phyloP scores from a whole-genome alignment of 2,888 invertebrate genomes.

The Cheiracanthium punctorium region DNA sequence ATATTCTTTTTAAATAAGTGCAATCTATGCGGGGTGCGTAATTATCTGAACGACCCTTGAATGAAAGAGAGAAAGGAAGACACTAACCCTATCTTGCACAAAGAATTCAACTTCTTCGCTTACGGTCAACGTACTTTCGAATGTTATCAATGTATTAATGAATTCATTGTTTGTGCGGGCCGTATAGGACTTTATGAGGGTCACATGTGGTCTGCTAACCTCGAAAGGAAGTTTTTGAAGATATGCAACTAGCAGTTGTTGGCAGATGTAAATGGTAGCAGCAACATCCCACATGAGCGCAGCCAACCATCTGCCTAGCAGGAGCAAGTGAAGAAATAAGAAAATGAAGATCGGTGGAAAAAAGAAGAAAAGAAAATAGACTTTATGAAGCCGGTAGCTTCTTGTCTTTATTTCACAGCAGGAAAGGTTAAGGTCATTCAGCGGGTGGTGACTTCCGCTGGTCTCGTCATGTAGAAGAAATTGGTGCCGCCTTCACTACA shows the following conservation, averaged over 20 bases:
- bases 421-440: conserved; percentile 18
- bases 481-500: not conserved
- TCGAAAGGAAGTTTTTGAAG: not conserved
- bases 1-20: not conserved
- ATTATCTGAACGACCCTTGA: not conserved
- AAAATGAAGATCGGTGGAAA: not conserved
- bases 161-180: conserved; percentile 13
- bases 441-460: conserved; percentile 21
- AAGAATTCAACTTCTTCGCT: not conserved
- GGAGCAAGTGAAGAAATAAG: not conserved
- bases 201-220: conserved; percentile 4
- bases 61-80: not conserved
- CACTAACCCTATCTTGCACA: not conserved
- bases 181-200: conserved; percentile 1
- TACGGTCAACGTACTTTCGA: not conserved
- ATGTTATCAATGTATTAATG: not conserved
- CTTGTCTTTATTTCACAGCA: not conserved
- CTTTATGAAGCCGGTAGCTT: not conserved
- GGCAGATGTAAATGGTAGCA: not conserved
- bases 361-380: not conserved
- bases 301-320: not conserved
- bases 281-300: not conserved
- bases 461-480: not conserved
- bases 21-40: not conserved
- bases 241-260: not conserved